Evolutionary conservation across 2,113 vertebrate genomes (phyloP).

Genomic region (Scalopus aquaticus): DNA sequence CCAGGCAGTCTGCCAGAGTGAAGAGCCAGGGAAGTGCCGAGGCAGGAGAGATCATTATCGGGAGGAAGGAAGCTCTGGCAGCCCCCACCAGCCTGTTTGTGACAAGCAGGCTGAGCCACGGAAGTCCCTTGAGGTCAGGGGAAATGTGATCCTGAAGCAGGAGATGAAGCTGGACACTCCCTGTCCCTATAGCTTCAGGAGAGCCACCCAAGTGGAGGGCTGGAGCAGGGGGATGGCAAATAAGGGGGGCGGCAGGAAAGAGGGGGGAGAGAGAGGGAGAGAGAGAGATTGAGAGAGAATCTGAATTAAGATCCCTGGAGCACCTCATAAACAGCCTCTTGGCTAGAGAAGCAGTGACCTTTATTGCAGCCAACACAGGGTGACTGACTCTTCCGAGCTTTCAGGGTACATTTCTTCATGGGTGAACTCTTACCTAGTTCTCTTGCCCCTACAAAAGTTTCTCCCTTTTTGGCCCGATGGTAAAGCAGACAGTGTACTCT

Average conservation of each 20-base stretch:
- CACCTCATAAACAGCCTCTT: conserved; percentile 30
- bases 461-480: neutral
- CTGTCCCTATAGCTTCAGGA: neutral
- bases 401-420: neutral
- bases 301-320: neutral
- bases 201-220: neutral
- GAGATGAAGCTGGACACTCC: conserved; percentile 6
- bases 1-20: conserved; percentile 51
- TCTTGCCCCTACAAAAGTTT: neutral
- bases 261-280: neutral
- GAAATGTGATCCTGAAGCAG: conserved; percentile 68
- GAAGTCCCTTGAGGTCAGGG: conserved; percentile 76
- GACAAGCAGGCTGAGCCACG: conserved; percentile 66
- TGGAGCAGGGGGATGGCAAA: neutral
- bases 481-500: neutral
- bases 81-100: conserved; percentile 62
- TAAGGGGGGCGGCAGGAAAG: too few species aligned
- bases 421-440: conserved; percentile 51
- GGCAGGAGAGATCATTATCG: conserved; percentile 61
- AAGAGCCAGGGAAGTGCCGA: conserved; percentile 43
- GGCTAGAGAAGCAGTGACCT: conserved; percentile 38
- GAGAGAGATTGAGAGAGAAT: neutral
- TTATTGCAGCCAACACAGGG: neutral
- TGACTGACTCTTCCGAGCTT: neutral
- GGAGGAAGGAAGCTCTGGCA: conserved; percentile 76